Evolutionary conservation across 2,113 vertebrate species (phyloP).

Genomic region (Hystrix cristata): DNA sequence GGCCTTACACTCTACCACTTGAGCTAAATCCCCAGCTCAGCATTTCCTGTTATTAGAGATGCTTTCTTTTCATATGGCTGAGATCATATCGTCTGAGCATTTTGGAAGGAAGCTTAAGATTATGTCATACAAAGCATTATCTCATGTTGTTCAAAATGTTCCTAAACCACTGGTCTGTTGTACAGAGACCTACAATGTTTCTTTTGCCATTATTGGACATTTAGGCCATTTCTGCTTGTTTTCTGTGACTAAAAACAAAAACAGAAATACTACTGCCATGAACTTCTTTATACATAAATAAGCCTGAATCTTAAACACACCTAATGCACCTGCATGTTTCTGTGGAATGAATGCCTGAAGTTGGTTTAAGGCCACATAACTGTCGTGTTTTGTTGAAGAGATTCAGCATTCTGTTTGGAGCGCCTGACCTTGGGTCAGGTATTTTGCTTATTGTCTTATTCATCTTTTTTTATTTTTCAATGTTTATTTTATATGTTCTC

Average conservation of each 20-base stretch:
- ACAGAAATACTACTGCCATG: neutral
- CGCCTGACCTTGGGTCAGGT: fast-evolving
- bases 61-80: neutral
- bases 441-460: neutral
- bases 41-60: neutral
- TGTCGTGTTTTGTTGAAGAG: neutral
- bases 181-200: neutral
- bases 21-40: neutral
- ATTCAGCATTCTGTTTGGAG: neutral
- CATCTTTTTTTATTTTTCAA: neutral
- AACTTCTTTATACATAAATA: neutral
- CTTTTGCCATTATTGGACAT: neutral
- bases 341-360: neutral
- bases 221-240: neutral
- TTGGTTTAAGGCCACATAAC: neutral
- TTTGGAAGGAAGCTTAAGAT: neutral
- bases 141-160: neutral
- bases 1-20: too few relatives aligned
- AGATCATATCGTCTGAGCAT: neutral
- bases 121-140: neutral
- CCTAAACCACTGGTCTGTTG: neutral
- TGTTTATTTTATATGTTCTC: neutral
- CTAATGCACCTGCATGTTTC: neutral
- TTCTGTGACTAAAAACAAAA: neutral
- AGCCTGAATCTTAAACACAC: neutral